These are phyloP conservation scores for Apostichopus parvimensis DNA, from an alignment of 35 echinoderm and acorn worm species.

Conservation along the genomic window DNA sequence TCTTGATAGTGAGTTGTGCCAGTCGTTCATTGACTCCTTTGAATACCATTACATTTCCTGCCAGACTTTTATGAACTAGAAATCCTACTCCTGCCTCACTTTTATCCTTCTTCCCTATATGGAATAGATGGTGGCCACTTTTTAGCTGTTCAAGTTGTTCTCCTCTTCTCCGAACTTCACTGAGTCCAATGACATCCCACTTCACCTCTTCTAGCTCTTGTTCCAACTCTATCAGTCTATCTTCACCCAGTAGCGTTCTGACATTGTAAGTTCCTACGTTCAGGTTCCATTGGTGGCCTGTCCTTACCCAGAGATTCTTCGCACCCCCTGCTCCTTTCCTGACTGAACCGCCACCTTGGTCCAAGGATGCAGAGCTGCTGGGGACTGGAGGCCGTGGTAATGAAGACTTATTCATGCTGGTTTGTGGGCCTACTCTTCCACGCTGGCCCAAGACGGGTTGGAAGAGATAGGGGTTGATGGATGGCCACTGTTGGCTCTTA, in stretches of 20 bases:
- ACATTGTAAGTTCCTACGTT: slow-evolving; percentile 41
- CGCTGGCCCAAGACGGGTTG: slow-evolving; percentile 1
- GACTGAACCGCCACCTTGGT: background rate
- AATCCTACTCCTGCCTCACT: slow-evolving; percentile 1
- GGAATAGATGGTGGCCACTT: slow-evolving; percentile 56
- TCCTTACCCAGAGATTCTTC: slow-evolving; percentile 51
- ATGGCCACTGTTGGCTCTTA: too few species aligned
- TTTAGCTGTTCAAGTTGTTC: slow-evolving; percentile 17
- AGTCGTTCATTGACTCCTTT: too few species aligned
- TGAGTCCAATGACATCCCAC: slow-evolving; percentile 55
- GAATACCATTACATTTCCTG: too few species aligned
- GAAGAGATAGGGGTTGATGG: background rate
- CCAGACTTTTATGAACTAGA: too few species aligned
- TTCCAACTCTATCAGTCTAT: slow-evolving; percentile 44
- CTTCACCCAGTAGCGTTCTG: slow-evolving; percentile 47
- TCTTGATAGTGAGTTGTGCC: background rate
- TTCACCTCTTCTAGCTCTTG: slow-evolving; percentile 35
- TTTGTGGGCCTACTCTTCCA: background rate
- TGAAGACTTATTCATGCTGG: background rate
- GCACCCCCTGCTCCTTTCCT: slow-evolving; percentile 59
- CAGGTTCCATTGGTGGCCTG: slow-evolving; percentile 54
- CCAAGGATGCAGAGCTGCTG: background rate
- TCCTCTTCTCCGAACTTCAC: slow-evolving; percentile 48
- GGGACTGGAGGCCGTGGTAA: background rate
- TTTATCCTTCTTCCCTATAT: background rate